These are phyloP conservation scores for Hemithea aestivaria DNA, from an alignment of 2,888 invertebrate genomes.

Conservation along the genomic window DNA sequence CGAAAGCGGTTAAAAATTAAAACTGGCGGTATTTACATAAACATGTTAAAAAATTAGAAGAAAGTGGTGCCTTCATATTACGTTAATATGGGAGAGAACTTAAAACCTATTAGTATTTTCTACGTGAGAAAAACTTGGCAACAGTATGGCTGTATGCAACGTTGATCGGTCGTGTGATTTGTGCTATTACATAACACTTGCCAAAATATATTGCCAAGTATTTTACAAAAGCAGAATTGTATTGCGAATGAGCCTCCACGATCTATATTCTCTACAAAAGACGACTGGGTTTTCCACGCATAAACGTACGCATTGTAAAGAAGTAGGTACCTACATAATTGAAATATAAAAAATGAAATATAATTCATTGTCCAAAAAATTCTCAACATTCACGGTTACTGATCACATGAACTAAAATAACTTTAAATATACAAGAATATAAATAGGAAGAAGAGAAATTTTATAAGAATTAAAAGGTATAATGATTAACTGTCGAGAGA, in stretches of 20 bases:
- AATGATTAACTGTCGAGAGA: not conserved
- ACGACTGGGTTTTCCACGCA: too few species aligned
- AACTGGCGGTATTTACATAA: slow-evolving; percentile 13
- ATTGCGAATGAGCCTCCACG: too few species aligned
- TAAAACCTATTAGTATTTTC: slow-evolving; percentile 14
- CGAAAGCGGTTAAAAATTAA: slow-evolving; percentile 11
- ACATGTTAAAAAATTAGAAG: slow-evolving; percentile 11
- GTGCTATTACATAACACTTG: slow-evolving; percentile 3
- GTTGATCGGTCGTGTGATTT: slow-evolving; percentile 1
- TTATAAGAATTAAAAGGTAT: too few species aligned
- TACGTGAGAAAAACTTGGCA: slow-evolving; percentile 22
- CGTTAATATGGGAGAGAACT: slow-evolving; percentile 12
- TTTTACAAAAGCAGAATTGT: not conserved
- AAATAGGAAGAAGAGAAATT: too few species aligned
- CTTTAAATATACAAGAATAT: too few species aligned
- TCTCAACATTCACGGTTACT: too few species aligned
- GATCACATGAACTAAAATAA: too few species aligned
- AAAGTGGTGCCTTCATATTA: slow-evolving; percentile 21
- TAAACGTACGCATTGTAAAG: too few species aligned
- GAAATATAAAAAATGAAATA: too few species aligned
- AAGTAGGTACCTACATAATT: too few species aligned
- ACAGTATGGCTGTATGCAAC: slow-evolving; percentile 8
- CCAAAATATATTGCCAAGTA: slow-evolving; percentile 6
- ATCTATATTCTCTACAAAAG: too few species aligned
- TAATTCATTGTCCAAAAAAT: too few species aligned